A percentile compares a stretch with the other conserved stretches of the same genome.
These are phyloP conservation scores for Dryobates pubescens DNA, from an alignment of 2,797 vertebrate species.

Conservation along the genomic window DNA sequence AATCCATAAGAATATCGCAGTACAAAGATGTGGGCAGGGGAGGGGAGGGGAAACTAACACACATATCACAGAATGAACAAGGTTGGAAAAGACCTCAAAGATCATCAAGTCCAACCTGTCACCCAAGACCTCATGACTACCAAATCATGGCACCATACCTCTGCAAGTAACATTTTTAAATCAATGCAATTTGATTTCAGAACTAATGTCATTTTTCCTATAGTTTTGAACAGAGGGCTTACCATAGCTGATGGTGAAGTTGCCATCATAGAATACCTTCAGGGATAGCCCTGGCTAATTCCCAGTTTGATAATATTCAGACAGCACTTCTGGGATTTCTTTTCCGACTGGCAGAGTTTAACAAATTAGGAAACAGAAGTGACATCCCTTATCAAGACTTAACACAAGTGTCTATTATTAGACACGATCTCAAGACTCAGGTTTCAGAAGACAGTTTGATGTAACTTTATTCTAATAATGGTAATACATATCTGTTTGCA, in stretches of 20 bases:
- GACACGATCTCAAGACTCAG: neutral
- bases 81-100: no score
- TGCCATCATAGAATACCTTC: neutral
- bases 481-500: constrained; percentile 34
- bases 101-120: no score
- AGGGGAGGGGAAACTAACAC: neutral
- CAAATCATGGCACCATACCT: neutral
- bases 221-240: neutral
- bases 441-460: constrained; percentile 16
- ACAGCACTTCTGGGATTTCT: neutral
- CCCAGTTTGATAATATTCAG: neutral
- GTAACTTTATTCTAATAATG: neutral
- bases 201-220: neutral
- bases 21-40: neutral
- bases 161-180: constrained; percentile 10
- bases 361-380: constrained; percentile 25
- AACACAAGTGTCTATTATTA: neutral
- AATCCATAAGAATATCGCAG: neutral
- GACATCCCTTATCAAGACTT: constrained; percentile 31
- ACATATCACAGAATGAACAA: no score
- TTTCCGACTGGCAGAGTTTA: neutral
- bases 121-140: no score
- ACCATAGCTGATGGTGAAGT: constrained; percentile 11
- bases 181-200: neutral
- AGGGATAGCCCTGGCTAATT: neutral